These are phyloP conservation scores for Andrena marginata DNA, from an alignment of 2,888 invertebrate genomes.

Conservation along the genomic window DNA sequence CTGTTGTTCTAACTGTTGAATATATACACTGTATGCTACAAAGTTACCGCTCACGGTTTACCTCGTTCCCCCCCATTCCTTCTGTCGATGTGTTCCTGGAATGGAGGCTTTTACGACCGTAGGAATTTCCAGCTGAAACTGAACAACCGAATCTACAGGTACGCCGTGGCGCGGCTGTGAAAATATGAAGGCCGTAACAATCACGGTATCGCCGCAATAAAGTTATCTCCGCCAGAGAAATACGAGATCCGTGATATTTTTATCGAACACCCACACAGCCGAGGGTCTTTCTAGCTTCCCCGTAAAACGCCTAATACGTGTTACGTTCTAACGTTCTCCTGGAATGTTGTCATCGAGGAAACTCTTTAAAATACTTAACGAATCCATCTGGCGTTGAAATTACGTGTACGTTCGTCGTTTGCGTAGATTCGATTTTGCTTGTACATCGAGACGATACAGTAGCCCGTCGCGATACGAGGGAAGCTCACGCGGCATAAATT, in stretches of 20 bases:
- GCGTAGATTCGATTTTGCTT: slow-evolving; percentile 18
- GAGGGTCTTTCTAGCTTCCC: slow-evolving; percentile 7
- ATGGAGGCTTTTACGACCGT: slow-evolving; percentile 41
- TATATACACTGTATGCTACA: slow-evolving; percentile 18
- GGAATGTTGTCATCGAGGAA: neutral
- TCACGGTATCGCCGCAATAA: slow-evolving; percentile 56
- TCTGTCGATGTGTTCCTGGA: slow-evolving; percentile 1
- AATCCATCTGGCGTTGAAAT: neutral
- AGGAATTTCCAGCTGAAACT: slow-evolving; percentile 32
- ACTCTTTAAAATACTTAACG: neutral
- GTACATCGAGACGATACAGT: slow-evolving; percentile 34
- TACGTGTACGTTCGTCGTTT: neutral
- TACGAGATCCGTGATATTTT: slow-evolving; percentile 51
- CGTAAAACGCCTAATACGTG: slow-evolving; percentile 22
- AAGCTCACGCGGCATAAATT: slow-evolving; percentile 52
- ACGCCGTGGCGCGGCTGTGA: slow-evolving; percentile 29
- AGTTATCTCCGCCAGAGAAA: slow-evolving; percentile 56
- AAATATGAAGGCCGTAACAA: slow-evolving; percentile 64
- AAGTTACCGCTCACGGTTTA: neutral
- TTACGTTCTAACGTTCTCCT: neutral
- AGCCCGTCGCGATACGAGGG: slow-evolving; percentile 25
- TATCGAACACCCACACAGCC: slow-evolving; percentile 39
- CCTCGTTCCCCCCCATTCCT: neutral
- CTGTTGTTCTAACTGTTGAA: slow-evolving; percentile 33
- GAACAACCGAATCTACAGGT: slow-evolving; percentile 49